Conservation (phyloP, 1,140 invertebrate species). For the Scaptomyza pallida region DNA sequence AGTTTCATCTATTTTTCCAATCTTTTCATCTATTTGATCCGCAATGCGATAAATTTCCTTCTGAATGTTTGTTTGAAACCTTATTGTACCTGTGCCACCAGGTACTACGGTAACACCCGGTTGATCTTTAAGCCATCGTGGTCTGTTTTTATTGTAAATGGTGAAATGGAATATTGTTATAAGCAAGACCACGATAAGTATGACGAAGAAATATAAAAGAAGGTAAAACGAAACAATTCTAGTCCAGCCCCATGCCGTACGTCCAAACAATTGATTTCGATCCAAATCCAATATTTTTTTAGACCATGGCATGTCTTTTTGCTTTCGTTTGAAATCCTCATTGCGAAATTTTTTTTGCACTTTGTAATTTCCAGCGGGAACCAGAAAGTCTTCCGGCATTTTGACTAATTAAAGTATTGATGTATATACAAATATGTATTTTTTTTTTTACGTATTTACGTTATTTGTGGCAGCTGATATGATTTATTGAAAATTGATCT, state of each 20-base stretch:
- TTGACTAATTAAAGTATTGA: not conserved
- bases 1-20: slow-evolving; percentile 9
- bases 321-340: slow-evolving; percentile 16
- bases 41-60: slow-evolving; percentile 21
- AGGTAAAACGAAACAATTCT: slow-evolving; percentile 50
- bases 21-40: slow-evolving; percentile 32
- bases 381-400: slow-evolving; percentile 40
- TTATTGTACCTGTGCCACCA: not conserved
- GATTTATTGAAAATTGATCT: not conserved
- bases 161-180: not conserved
- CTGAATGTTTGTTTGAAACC: not conserved
- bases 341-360: slow-evolving; percentile 52
- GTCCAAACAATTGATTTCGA: slow-evolving; percentile 25
- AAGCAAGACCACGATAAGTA: not conserved
- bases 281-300: slow-evolving; percentile 54
- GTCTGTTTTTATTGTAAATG: not conserved
- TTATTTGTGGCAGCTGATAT: not conserved
- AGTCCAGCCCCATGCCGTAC: slow-evolving; percentile 48
- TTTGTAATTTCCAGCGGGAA: slow-evolving; percentile 42
- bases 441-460: no score
- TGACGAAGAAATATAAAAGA: slow-evolving; percentile 24
- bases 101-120: slow-evolving; percentile 55
- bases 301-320: slow-evolving; percentile 54
- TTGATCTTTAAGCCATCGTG: slow-evolving; percentile 16
- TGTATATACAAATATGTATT: no score